Conservation (phyloP, 2,888 invertebrate genomes). For the Ornithoptera priamus region DNA sequence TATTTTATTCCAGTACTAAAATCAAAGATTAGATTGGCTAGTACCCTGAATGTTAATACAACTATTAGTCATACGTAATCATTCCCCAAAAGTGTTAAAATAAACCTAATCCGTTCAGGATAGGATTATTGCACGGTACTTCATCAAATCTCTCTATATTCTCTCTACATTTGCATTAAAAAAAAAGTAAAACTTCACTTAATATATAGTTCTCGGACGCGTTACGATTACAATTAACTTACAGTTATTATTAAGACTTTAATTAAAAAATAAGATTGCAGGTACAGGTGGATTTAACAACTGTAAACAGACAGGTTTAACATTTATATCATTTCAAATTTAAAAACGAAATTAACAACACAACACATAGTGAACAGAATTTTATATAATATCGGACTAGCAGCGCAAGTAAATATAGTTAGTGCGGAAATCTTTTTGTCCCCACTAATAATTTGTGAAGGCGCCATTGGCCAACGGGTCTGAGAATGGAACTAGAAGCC, state of each 20-base stretch:
- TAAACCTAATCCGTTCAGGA: too few relatives aligned
- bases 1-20: too few relatives aligned
- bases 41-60: too few relatives aligned
- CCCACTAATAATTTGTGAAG: not conserved
- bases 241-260: not conserved
- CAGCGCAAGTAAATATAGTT: not conserved
- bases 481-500: too few relatives aligned
- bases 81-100: too few relatives aligned
- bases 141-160: too few relatives aligned
- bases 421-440: not conserved
- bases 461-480: too few relatives aligned
- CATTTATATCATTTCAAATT: not conserved
- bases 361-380: not conserved
- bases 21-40: too few relatives aligned
- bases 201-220: not conserved
- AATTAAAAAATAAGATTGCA: not conserved
- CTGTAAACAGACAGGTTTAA: not conserved
- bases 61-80: too few relatives aligned
- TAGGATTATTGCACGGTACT: too few relatives aligned
- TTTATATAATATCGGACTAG: not conserved
- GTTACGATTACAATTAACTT: not conserved
- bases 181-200: not conserved
- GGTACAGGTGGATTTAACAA: not conserved
- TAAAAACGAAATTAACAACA: not conserved
- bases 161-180: too few relatives aligned